These are phyloP conservation scores for Ptilonorhynchus violaceus DNA, from an alignment of 2,113 vertebrate genomes.

Conservation along the genomic window DNA sequence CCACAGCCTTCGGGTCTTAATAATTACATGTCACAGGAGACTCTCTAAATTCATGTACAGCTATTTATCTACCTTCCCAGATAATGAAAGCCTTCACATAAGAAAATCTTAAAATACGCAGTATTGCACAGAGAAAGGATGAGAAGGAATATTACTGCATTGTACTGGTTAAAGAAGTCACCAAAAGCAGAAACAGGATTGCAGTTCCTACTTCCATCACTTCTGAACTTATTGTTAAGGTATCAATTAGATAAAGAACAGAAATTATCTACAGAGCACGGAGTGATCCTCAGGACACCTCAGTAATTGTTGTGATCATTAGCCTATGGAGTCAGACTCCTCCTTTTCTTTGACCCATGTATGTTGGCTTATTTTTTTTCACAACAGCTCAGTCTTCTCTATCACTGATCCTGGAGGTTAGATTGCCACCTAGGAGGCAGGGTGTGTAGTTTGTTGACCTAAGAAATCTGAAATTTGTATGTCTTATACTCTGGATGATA, in stretches of 20 bases:
- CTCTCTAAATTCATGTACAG: background rate
- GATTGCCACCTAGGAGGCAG: background rate
- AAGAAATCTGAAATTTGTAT: background rate
- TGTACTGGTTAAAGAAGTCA: background rate
- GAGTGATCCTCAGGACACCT: background rate
- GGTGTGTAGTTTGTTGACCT: background rate
- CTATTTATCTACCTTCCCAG: background rate
- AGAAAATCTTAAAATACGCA: background rate
- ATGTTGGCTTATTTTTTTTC: background rate
- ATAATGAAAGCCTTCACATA: background rate
- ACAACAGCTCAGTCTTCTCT: background rate
- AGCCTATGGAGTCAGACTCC: background rate
- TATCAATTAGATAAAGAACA: background rate
- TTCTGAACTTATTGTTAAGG: background rate
- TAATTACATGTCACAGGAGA: background rate
- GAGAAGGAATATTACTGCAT: background rate
- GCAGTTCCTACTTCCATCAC: background rate
- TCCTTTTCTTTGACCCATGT: background rate
- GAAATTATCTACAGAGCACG: background rate
- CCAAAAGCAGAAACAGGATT: background rate
- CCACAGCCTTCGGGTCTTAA: background rate
- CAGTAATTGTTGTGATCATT: background rate
- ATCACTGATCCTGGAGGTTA: background rate
- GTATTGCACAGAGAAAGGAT: background rate
- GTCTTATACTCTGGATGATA: background rate